Conservation (phyloP, 2,888 invertebrate species). For the Callinectes sapidus region DNA sequence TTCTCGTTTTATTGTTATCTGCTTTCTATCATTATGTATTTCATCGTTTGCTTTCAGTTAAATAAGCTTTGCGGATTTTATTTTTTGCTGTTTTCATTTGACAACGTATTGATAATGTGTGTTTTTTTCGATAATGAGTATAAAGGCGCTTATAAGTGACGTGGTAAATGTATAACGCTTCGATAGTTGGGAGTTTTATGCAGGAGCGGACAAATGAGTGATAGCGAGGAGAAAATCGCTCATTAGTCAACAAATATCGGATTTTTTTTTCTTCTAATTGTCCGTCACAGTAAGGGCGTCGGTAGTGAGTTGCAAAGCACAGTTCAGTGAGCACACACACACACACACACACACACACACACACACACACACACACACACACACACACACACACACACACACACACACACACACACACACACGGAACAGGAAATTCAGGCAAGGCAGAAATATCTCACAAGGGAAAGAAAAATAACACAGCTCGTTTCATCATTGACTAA, state of each 20-base stretch:
- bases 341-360: neutral
- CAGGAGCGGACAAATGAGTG: neutral
- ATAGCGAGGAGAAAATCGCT: neutral
- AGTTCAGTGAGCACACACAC: neutral
- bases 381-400: neutral
- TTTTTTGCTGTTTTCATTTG: neutral
- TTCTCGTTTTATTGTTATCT: neutral
- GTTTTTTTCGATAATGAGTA: neutral
- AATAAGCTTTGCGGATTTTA: neutral
- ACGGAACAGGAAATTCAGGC: neutral
- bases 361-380: constrained; percentile 1
- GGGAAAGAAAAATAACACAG: too few relatives aligned
- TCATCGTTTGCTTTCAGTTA: neutral
- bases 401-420: neutral
- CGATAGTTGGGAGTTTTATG: too few relatives aligned
- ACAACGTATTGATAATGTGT: neutral
- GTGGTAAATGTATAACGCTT: neutral
- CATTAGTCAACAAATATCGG: neutral
- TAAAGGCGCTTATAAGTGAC: neutral
- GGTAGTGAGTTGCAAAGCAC: neutral
- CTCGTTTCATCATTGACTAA: too few relatives aligned
- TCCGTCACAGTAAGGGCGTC: neutral
- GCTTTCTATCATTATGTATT: neutral
- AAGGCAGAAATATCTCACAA: too few relatives aligned
- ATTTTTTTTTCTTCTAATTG: neutral